These are phyloP conservation scores for Octopus bimaculoides DNA, from an alignment of 1,140 invertebrate genomes.

Conservation along the genomic window DNA sequence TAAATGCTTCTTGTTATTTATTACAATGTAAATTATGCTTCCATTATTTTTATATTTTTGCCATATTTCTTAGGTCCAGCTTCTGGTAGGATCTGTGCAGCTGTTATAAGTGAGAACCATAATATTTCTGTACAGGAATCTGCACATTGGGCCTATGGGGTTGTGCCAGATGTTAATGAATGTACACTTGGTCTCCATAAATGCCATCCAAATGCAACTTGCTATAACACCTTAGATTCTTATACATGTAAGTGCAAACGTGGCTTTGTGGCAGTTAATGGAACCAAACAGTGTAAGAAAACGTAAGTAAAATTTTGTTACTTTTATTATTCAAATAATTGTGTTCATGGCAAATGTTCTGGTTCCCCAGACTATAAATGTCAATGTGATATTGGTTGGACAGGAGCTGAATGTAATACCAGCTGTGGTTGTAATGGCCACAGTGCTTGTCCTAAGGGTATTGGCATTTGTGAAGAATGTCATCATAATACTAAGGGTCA, in stretches of 20 bases:
- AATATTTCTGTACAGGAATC: constrained; percentile 55
- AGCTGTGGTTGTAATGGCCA: constrained; percentile 93
- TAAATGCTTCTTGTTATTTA: too few relatives aligned
- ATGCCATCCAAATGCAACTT: constrained; percentile 86
- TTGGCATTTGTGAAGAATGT: constrained; percentile 87
- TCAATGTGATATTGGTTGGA: constrained; percentile 89
- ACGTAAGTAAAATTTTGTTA: constrained; percentile 61
- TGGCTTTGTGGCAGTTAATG: constrained; percentile 80
- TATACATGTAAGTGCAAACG: constrained; percentile 77
- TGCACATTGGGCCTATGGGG: constrained; percentile 79
- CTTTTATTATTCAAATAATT: constrained; percentile 48
- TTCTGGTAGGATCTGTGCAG: constrained; percentile 30
- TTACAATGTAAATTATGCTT: too few relatives aligned
- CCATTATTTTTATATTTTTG: too few relatives aligned
- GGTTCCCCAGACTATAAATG: constrained; percentile 81
- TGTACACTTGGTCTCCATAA: constrained; percentile 81
- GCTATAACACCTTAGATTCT: constrained; percentile 87
- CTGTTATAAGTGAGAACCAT: constrained; percentile 24
- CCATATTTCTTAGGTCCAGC: constrained; percentile 28
- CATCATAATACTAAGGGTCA: constrained; percentile 83
- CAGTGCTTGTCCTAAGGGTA: constrained; percentile 74
- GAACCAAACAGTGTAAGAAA: constrained; percentile 74
- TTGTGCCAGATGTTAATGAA: constrained; percentile 92
- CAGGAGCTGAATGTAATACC: constrained; percentile 80
- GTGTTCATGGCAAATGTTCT: constrained; percentile 83